A percentile compares a stretch with the other conserved stretches of the same genome.
Evolutionary conservation across 2,888 invertebrate species (phyloP).

Genomic region (Cerceris rybyensis): DNA sequence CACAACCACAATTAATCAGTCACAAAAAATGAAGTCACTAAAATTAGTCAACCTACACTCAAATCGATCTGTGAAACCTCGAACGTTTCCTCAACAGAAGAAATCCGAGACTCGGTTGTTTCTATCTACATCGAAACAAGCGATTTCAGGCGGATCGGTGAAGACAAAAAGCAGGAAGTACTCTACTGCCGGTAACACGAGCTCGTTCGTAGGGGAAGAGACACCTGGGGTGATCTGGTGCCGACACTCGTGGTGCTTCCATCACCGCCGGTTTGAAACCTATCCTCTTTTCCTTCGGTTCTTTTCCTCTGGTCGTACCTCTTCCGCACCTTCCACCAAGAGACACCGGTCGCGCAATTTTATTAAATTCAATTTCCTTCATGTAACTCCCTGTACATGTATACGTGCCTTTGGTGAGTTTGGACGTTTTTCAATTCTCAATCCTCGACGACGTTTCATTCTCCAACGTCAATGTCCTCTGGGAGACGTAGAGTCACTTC

Average conservation of each 20-base stretch:
- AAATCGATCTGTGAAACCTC: no score
- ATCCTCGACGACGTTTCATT: conserved; percentile 9
- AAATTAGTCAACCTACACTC: no score
- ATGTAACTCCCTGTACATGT: conserved; percentile 14
- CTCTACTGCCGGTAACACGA: conserved; percentile 68
- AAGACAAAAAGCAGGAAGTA: conserved; percentile 76
- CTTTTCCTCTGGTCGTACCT: conserved; percentile 12
- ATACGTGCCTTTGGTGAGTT: conserved; percentile 1
- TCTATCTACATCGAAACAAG: conserved; percentile 14
- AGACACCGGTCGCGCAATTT: conserved; percentile 56
- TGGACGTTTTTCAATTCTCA: background rate
- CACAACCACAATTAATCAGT: no score
- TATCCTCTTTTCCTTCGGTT: conserved; percentile 22
- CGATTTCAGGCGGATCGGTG: conserved; percentile 62
- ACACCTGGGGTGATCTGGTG: conserved; percentile 38
- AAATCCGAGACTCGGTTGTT: background rate
- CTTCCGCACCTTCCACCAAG: conserved; percentile 30
- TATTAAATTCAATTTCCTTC: conserved; percentile 69
- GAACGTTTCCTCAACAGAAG: no score
- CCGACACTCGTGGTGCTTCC: conserved; percentile 57
- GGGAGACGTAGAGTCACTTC: conserved; percentile 38
- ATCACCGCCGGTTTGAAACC: conserved; percentile 32
- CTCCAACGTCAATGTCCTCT: conserved; percentile 20
- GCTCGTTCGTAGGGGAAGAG: conserved; percentile 28
- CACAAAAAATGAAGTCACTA: no score